A percentile compares a stretch with the other conserved stretches of the same genome.
phyloP scores from a whole-genome alignment of 92 coral and sea anemone species.

The Galaxea fascicularis region DNA sequence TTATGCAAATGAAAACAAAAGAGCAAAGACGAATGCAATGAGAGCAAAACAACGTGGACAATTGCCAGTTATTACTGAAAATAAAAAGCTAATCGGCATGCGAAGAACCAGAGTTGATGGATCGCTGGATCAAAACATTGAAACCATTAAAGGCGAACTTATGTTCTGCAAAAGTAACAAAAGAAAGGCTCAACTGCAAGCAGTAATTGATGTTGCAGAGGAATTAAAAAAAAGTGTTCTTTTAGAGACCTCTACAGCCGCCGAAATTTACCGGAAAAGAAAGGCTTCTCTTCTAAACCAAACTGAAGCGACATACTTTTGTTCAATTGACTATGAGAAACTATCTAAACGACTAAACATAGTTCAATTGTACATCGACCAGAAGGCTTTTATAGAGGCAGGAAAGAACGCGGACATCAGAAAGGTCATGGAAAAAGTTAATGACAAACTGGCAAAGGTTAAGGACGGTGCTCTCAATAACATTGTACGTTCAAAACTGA shows the following conservation, averaged over 20 bases:
- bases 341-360: slow-evolving; percentile 34
- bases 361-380: slow-evolving; percentile 44
- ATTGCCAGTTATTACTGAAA: neutral
- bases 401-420: slow-evolving; percentile 6
- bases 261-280: slow-evolving; percentile 19
- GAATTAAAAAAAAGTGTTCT: slow-evolving; percentile 35
- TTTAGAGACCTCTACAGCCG: slow-evolving; percentile 39
- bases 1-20: slow-evolving; percentile 12
- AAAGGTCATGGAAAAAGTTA: slow-evolving; percentile 13
- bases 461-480: neutral
- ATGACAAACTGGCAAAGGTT: neutral
- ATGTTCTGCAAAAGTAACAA: neutral
- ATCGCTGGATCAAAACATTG: slow-evolving; percentile 15
- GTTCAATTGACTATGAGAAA: slow-evolving; percentile 44
- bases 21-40: neutral
- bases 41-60: slow-evolving; percentile 7
- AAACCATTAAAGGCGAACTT: neutral
- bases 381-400: slow-evolving; percentile 46
- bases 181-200: slow-evolving; percentile 12
- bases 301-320: slow-evolving; percentile 2
- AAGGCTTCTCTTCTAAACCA: slow-evolving; percentile 21
- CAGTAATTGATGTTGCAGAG: slow-evolving; percentile 19
- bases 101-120: slow-evolving; percentile 28
- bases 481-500: neutral
- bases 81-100: slow-evolving; percentile 1